Conservation (phyloP, 2,888 invertebrate species). For the Ophonus ardosiacus region DNA sequence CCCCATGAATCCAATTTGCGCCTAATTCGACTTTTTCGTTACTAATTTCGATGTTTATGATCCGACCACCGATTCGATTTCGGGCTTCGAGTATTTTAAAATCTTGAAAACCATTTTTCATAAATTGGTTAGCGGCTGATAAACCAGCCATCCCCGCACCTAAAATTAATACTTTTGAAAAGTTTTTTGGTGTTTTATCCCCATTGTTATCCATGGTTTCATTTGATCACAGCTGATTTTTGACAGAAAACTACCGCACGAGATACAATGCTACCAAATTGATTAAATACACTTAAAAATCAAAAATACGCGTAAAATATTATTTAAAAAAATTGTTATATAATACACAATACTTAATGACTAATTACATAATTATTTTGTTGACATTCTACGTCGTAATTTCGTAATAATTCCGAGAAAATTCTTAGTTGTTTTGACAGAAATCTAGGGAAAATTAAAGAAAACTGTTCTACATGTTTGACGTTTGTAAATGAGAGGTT, state of each 20-base stretch:
- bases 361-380: not conserved
- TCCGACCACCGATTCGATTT: conserved; percentile 89
- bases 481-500: conserved; percentile 54
- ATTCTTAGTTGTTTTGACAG: not conserved
- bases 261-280: not conserved
- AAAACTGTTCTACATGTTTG: conserved; percentile 42
- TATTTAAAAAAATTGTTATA: not conserved
- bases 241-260: conserved; percentile 30
- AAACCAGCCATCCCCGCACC: conserved; percentile 93
- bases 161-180: conserved; percentile 87
- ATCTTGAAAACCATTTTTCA: conserved; percentile 87
- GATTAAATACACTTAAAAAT: not conserved
- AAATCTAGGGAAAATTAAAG: not conserved
- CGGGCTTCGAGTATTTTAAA: conserved; percentile 90
- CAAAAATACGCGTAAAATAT: not conserved
- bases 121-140: conserved; percentile 89
- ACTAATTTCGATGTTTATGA: conserved; percentile 86
- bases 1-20: conserved; percentile 96
- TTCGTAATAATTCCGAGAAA: not conserved
- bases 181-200: conserved; percentile 69
- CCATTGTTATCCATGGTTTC: conserved; percentile 66
- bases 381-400: not conserved
- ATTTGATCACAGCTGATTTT: conserved; percentile 57
- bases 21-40: conserved; percentile 87
- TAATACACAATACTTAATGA: not conserved